A percentile compares a stretch with the other conserved stretches of the same genome.
These are phyloP conservation scores for Calameuta pallipes DNA, from an alignment of 2,888 invertebrate genomes.

Conservation along the genomic window DNA sequence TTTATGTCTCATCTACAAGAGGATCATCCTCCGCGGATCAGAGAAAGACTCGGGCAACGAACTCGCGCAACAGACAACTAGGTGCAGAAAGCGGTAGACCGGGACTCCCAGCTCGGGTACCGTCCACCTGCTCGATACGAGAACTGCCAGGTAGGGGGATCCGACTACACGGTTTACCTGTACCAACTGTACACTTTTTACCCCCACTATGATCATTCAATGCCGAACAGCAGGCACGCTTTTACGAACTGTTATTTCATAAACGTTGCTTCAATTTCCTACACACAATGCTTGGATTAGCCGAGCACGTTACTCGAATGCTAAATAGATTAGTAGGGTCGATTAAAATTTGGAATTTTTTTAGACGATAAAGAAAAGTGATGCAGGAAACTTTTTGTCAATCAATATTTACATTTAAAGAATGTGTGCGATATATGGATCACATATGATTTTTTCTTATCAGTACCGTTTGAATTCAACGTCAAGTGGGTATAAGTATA, in stretches of 20 bases:
- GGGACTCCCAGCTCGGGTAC: slow-evolving; percentile 36
- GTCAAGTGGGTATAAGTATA: too few relatives aligned
- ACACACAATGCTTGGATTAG: not conserved
- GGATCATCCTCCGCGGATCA: not conserved
- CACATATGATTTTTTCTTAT: too few relatives aligned
- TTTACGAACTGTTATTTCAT: slow-evolving; percentile 5
- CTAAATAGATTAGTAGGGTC: not conserved
- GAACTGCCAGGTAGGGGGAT: slow-evolving; percentile 32
- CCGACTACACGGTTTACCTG: slow-evolving; percentile 19
- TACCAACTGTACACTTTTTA: slow-evolving; percentile 15
- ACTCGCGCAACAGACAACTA: slow-evolving; percentile 52
- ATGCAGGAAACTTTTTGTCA: not conserved
- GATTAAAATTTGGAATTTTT: too few relatives aligned
- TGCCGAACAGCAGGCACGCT: not conserved
- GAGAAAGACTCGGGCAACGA: slow-evolving; percentile 55
- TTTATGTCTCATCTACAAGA: not conserved
- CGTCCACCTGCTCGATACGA: slow-evolving; percentile 38
- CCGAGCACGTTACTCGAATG: not conserved
- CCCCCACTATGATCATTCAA: slow-evolving; percentile 1
- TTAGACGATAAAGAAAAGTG: too few relatives aligned
- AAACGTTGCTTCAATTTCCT: not conserved
- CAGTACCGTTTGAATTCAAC: too few relatives aligned
- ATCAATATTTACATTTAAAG: too few relatives aligned
- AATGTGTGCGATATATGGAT: too few relatives aligned
- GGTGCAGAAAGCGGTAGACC: slow-evolving; percentile 44